Percentiles rank a stretch among this genome's conserved stretches.
Conservation (phyloP, 2,113 vertebrate genomes). For the Sisor rabdophorus region DNA sequence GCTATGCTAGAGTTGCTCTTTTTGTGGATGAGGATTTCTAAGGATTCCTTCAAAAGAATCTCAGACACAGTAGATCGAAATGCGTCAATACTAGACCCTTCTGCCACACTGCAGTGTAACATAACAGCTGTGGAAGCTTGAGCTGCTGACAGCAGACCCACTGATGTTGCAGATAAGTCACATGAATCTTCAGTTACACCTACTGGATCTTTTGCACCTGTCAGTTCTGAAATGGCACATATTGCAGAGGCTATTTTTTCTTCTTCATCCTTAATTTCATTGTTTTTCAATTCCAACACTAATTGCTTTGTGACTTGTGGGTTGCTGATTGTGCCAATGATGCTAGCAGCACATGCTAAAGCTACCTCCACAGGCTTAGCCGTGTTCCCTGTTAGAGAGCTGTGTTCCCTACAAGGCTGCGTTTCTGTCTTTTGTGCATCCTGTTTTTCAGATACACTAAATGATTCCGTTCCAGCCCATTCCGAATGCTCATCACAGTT, state of each 20-base stretch:
- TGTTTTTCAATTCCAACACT: slow-evolving; percentile 66
- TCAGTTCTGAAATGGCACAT: slow-evolving; percentile 86
- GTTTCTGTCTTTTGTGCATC: slow-evolving; percentile 30
- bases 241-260: slow-evolving; percentile 77
- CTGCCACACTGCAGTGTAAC: slow-evolving; percentile 69
- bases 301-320: slow-evolving; percentile 82
- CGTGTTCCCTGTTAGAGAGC: slow-evolving; percentile 43
- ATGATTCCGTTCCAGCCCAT: slow-evolving; percentile 70
- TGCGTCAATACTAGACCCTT: slow-evolving; percentile 73
- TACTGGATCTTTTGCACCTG: slow-evolving; percentile 82
- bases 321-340: slow-evolving; percentile 89
- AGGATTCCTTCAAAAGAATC: slow-evolving; percentile 79
- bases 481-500: slow-evolving; percentile 73
- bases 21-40: slow-evolving; percentile 75
- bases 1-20: slow-evolving; percentile 72
- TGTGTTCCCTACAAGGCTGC: slow-evolving; percentile 11
- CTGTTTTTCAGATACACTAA: slow-evolving; percentile 57
- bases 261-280: slow-evolving; percentile 39
- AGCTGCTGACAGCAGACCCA: slow-evolving; percentile 73
- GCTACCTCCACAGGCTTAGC: slow-evolving; percentile 83
- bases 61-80: slow-evolving; percentile 79
- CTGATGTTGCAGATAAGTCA: slow-evolving; percentile 63
- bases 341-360: slow-evolving; percentile 84
- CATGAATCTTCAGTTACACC: slow-evolving; percentile 72
- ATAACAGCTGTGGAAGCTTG: slow-evolving; percentile 73